These are phyloP conservation scores for Drosophila picticornis DNA, from an alignment of 2,888 invertebrate genomes.

Conservation along the genomic window DNA sequence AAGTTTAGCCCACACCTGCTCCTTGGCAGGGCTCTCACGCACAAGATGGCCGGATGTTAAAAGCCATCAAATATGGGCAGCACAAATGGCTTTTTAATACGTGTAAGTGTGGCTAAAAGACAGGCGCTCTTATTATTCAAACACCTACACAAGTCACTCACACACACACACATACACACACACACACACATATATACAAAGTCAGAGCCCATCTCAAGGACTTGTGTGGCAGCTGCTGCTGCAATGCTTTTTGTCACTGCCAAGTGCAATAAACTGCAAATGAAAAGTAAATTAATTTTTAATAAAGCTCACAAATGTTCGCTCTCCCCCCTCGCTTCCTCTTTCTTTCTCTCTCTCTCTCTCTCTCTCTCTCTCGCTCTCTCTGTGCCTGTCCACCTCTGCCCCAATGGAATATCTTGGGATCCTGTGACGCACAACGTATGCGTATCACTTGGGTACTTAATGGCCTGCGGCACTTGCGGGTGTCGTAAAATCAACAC, in stretches of 20 bases:
- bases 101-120: constrained; percentile 65
- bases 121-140: constrained; percentile 66
- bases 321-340: neutral
- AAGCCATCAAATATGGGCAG: constrained; percentile 72
- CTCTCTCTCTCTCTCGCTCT: neutral
- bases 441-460: constrained; percentile 65
- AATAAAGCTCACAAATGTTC: constrained; percentile 72
- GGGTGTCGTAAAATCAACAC: constrained; percentile 74
- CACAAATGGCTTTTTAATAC: constrained; percentile 75
- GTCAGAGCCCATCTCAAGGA: constrained; percentile 16
- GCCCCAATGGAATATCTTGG: constrained; percentile 9
- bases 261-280: constrained; percentile 79
- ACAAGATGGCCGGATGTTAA: constrained; percentile 57
- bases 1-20: constrained; percentile 33
- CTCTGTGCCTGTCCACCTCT: neutral
- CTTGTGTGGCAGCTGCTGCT: constrained; percentile 53
- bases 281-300: constrained; percentile 81
- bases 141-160: constrained; percentile 28
- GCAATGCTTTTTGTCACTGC: constrained; percentile 61
- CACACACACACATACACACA: neutral
- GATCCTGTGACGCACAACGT: constrained; percentile 31
- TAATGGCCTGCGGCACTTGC: constrained; percentile 75
- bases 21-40: constrained; percentile 44
- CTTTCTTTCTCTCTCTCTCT: neutral
- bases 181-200: neutral